phyloP scores from a whole-genome alignment of 2,113 vertebrate species.

The Istiophorus platypterus region DNA sequence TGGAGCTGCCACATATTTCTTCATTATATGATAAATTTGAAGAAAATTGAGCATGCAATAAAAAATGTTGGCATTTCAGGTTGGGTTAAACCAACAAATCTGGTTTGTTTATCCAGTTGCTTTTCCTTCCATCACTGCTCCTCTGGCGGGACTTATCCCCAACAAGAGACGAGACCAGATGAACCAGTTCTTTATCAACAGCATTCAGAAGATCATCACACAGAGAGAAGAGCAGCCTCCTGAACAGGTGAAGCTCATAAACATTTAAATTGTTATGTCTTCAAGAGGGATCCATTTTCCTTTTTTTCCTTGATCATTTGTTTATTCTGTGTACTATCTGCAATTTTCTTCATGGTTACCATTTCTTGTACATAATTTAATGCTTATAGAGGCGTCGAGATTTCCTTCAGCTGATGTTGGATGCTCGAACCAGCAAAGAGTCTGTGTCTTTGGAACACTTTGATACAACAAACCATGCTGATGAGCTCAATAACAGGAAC shows the following conservation, averaged over 20 bases:
- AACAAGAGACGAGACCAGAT: conserved; percentile 88
- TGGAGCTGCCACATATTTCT: too few species aligned
- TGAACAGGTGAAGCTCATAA: conserved; percentile 84
- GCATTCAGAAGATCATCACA: conserved; percentile 87
- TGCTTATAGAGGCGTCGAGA: conserved; percentile 88
- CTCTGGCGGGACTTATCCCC: conserved; percentile 82
- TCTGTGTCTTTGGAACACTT: conserved; percentile 75
- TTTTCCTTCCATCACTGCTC: conserved; percentile 90
- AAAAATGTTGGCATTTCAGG: neutral
- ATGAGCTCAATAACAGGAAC: neutral
- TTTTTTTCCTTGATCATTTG: too few species aligned
- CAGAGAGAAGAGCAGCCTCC: conserved; percentile 89
- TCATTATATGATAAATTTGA: too few species aligned
- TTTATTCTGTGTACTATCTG: too few species aligned
- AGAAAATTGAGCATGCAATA: too few species aligned
- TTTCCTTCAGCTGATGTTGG: conserved; percentile 94
- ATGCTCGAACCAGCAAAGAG: conserved; percentile 75
- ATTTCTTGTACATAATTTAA: neutral
- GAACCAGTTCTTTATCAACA: conserved; percentile 90
- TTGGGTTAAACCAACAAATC: neutral
- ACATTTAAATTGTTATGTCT: neutral
- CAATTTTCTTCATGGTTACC: neutral
- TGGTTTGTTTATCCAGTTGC: conserved; percentile 84
- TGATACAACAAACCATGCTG: conserved; percentile 70
- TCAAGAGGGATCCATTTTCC: neutral